Evolutionary conservation across 2,888 invertebrate genomes (phyloP).

Genomic region (Mystacides longicornis): DNA sequence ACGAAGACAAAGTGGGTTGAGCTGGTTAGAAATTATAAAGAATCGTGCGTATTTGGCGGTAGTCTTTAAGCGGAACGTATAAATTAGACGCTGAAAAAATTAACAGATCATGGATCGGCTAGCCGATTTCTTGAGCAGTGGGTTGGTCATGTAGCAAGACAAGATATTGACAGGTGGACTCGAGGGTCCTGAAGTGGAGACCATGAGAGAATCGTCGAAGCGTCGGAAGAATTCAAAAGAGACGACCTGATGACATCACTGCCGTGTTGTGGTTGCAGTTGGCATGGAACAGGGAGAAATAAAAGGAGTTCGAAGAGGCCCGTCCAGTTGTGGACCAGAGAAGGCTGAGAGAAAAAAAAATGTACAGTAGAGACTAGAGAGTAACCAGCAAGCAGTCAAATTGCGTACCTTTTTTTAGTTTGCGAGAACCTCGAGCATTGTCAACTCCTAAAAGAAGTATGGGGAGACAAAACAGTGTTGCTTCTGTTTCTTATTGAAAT

Average conservation of each 20-base stretch:
- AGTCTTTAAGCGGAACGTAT: too few relatives aligned
- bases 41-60: too few relatives aligned
- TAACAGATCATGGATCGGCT: not conserved
- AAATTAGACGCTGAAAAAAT: not conserved
- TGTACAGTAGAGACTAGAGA: not conserved
- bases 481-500: too few relatives aligned
- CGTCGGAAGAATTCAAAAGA: not conserved
- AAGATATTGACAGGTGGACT: not conserved
- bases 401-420: too few relatives aligned
- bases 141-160: not conserved
- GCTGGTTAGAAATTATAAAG: too few relatives aligned
- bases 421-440: too few relatives aligned
- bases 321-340: not conserved
- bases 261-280: not conserved
- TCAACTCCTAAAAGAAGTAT: too few relatives aligned
- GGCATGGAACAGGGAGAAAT: not conserved
- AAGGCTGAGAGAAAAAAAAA: not conserved
- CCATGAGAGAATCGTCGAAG: not conserved
- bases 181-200: not conserved
- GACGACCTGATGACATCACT: not conserved
- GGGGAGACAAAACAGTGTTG: too few relatives aligned
- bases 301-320: not conserved
- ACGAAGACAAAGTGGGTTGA: too few relatives aligned
- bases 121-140: not conserved
- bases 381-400: too few relatives aligned